A percentile compares a stretch with the other conserved stretches of the same genome.
phyloP scores from a whole-genome alignment of 2,888 invertebrate genomes.

The Megastigmus dorsalis region DNA sequence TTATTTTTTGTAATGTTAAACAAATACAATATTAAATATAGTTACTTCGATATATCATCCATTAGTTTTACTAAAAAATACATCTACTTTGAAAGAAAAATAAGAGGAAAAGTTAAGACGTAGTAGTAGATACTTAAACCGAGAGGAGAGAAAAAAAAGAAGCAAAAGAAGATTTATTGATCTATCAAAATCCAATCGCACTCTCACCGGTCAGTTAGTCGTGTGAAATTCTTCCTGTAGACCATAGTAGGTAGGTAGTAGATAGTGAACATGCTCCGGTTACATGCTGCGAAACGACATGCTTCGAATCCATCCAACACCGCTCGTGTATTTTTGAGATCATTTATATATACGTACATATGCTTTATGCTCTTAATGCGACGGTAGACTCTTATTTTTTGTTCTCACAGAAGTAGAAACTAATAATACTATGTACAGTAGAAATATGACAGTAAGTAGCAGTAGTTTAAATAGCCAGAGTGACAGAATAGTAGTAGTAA shows the following conservation, averaged over 20 bases:
- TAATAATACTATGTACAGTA: constrained; percentile 47
- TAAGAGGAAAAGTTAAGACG: too few species aligned
- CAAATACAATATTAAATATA: too few species aligned
- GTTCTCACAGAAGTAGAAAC: constrained; percentile 13
- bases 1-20: too few species aligned
- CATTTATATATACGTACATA: constrained; percentile 28
- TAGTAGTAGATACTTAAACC: too few species aligned
- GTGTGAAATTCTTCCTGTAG: constrained; percentile 42
- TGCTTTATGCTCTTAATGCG: too few species aligned
- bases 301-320: constrained; percentile 53
- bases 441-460: constrained; percentile 35
- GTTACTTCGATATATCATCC: too few species aligned
- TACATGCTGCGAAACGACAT: constrained; percentile 54
- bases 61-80: too few species aligned
- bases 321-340: constrained; percentile 37
- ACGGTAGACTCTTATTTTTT: neutral
- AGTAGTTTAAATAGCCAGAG: too few species aligned
- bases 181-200: constrained; percentile 40
- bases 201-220: constrained; percentile 54
- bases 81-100: too few species aligned
- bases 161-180: neutral
- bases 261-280: constrained; percentile 51
- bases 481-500: constrained; percentile 21
- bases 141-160: neutral
- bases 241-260: constrained; percentile 38